Evolutionary conservation across 1,140 invertebrate species (phyloP).

Genomic region (Pogonus chalceus): DNA sequence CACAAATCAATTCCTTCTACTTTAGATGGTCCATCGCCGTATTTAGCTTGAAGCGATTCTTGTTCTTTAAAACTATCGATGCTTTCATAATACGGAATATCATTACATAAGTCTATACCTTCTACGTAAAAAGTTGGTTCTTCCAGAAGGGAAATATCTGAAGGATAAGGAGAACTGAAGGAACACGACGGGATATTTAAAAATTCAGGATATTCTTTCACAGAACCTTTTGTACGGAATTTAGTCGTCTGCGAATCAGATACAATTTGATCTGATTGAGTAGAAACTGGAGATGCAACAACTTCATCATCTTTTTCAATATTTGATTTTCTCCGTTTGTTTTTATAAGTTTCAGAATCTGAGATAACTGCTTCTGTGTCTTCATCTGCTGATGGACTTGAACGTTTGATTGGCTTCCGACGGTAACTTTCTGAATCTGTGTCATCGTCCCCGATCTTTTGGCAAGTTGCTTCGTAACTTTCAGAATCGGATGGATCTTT

Average conservation of each 20-base stretch:
- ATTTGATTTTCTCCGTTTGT: not conserved
- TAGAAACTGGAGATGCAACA: not conserved
- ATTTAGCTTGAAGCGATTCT: not conserved
- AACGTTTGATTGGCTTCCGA: no score
- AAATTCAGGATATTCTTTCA: not conserved
- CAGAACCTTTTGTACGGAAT: not conserved
- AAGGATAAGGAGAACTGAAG: not conserved
- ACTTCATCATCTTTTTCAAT: not conserved
- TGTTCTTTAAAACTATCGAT: not conserved
- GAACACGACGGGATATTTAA: not conserved
- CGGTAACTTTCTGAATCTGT: no score
- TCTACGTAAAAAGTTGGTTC: slow-evolving; percentile 1
- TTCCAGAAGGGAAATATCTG: not conserved
- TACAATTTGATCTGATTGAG: no score
- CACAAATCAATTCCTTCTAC: no score
- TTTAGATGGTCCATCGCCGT: no score
- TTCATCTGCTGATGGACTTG: no score
- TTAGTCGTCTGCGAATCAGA: no score
- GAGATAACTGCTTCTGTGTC: not conserved
- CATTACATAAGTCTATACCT: not conserved
- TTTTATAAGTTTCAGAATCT: not conserved
- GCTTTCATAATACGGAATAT: not conserved
- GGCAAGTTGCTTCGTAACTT: no score
- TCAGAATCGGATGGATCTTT: no score
- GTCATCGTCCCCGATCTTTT: no score